A percentile compares a stretch with the other conserved stretches of the same genome.
These are phyloP conservation scores for Acanthoscelides obtectus DNA, from an alignment of 2,888 invertebrate species.

Conservation along the genomic window DNA sequence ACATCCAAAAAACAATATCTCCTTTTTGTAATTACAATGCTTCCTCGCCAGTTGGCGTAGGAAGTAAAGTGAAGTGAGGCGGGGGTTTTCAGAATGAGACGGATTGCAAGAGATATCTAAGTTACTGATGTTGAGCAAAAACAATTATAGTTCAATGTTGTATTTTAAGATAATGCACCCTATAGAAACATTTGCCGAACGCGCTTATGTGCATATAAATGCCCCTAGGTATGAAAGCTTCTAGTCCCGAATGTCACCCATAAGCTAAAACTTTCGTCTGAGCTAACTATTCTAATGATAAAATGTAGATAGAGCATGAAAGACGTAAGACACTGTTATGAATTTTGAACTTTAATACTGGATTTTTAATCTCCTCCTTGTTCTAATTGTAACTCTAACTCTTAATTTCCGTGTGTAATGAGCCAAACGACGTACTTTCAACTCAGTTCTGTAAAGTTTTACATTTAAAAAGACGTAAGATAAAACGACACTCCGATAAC, in stretches of 20 bases:
- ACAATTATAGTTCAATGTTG: too few relatives aligned
- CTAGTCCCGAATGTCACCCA: neutral
- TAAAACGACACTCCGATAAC: neutral
- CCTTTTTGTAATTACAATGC: too few relatives aligned
- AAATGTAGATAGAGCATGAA: neutral
- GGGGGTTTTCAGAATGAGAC: too few relatives aligned
- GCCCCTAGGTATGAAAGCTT: neutral
- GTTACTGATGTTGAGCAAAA: too few relatives aligned
- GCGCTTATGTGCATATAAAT: neutral
- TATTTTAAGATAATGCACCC: too few relatives aligned
- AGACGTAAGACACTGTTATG: neutral
- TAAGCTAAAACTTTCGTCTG: neutral
- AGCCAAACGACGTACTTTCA: neutral
- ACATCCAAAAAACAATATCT: too few relatives aligned
- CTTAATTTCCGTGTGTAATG: neutral
- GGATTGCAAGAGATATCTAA: too few relatives aligned
- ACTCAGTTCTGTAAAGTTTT: neutral
- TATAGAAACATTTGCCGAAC: neutral
- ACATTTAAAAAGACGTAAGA: neutral
- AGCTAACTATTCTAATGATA: neutral
- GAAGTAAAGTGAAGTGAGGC: too few relatives aligned
- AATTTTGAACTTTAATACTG: neutral
- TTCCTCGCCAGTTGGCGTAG: too few relatives aligned
- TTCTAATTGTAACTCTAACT: neutral
- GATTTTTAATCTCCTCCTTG: neutral